Percentiles rank a stretch among this genome's conserved stretches.
Evolutionary conservation across 35 echinoderm and acorn worm genomes (phyloP).

Genomic region (Apostichopus californicus): DNA sequence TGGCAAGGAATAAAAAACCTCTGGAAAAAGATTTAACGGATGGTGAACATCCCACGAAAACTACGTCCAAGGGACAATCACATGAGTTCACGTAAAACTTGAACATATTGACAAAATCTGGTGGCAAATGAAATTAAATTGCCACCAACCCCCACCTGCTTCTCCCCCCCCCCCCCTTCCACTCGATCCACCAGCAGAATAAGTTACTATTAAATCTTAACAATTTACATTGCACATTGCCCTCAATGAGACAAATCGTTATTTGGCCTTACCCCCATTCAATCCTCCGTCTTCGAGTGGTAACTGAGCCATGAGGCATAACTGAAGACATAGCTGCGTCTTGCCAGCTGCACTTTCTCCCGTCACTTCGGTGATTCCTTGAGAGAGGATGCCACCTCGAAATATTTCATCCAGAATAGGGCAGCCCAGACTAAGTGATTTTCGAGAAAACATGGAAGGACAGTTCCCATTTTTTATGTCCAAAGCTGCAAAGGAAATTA

Average conservation of each 20-base stretch:
- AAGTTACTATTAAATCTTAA: too few species aligned
- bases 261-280: slow-evolving; percentile 66
- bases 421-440: slow-evolving; percentile 69
- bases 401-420: slow-evolving; percentile 84
- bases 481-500: slow-evolving; percentile 58
- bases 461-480: slow-evolving; percentile 68
- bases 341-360: slow-evolving; percentile 97
- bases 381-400: slow-evolving; percentile 75
- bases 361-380: slow-evolving; percentile 93
- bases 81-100: too few species aligned
- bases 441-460: neutral
- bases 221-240: too few species aligned
- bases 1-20: too few species aligned
- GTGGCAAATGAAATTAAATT: too few species aligned
- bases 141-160: too few species aligned
- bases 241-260: neutral
- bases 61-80: too few species aligned
- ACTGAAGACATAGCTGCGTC: slow-evolving; percentile 90
- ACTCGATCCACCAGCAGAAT: too few species aligned
- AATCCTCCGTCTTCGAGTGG: slow-evolving; percentile 65
- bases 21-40: too few species aligned
- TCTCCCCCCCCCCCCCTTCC: too few species aligned
- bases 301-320: slow-evolving; percentile 85
- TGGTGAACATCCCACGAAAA: too few species aligned
- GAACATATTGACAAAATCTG: too few species aligned